Base-by-base conservation (phyloP, 1,140 invertebrate species). In the Chrysoperla carnea region DNA sequence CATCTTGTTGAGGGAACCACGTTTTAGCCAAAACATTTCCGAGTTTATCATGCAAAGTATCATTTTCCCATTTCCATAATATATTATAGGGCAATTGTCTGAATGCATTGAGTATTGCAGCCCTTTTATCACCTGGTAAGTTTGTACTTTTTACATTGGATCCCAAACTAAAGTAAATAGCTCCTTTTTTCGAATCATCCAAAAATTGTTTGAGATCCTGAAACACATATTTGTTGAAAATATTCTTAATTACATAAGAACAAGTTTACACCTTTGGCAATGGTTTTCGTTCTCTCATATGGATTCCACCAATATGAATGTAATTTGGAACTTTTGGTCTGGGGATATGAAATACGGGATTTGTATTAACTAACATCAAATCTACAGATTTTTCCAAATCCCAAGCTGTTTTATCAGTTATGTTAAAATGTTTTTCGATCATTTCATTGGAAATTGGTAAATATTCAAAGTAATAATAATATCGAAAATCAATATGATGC, bases 51-150 rank as follows among this genome's bases (percentile, higher is more conserved):
- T 37, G 38, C 2, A 4, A 11, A 4, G 12, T 8, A 40, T 42
- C 14, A 36, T 14, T 13, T 31, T 56, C 44, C 51, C 51, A 51
- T 48, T 63, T 62, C 58, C 60, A 63, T 2, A 65, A 41, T 6
- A 66, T 52, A 8, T 51, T 48, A 15, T 49, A 52, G 0, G 37
- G 28, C n/a, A 52, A 46, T 6, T 48, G 6, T 4, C 28, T 23
- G 2, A 58, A 45, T 46, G 53, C 51, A 0, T 36, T 4, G 2
- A 49, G 1, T 11, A 58, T 38, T 0, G 44, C 42, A 4, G 42
- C 6, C 0, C 45, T 0, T 6, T 46, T 49, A 29, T 33, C 6
- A 0, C 33, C 37, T 1, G 37, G 40, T 2, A 56, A 43, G 1
- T 43, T 33, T 6, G 51, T 39, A 8, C 51, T 44, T 13, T 53